Evolutionary conservation across 2,113 vertebrate genomes (phyloP).

Genomic region (Odocoileus hemionus): DNA sequence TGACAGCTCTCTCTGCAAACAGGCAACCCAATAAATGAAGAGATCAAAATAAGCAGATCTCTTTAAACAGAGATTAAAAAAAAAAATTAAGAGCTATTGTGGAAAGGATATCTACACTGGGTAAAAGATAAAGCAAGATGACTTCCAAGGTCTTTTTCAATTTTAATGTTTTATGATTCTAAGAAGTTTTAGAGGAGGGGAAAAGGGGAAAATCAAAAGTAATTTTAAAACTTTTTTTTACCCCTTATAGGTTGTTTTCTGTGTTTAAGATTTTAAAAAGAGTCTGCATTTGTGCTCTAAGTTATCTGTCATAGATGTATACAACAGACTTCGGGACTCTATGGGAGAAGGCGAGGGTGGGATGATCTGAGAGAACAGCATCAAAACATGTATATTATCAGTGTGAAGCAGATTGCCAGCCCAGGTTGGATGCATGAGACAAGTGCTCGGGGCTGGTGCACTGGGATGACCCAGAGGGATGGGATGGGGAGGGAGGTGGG

Average conservation of each 20-base stretch:
- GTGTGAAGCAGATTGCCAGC: too few species aligned
- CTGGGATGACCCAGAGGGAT: too few species aligned
- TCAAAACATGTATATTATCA: too few species aligned
- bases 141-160: conserved; percentile 15
- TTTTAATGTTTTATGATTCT: conserved; percentile 4
- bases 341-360: too few species aligned
- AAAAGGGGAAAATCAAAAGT: not conserved
- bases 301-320: not conserved
- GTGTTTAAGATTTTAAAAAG: not conserved
- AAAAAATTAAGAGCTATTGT: not conserved
- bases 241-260: not conserved
- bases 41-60: not conserved
- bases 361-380: too few species aligned
- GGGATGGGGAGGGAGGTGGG: too few species aligned
- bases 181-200: not conserved
- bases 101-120: not conserved
- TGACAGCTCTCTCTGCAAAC: not conserved
- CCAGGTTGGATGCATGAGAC: too few species aligned
- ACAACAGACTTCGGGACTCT: too few species aligned
- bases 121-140: not conserved
- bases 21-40: not conserved
- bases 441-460: too few species aligned
- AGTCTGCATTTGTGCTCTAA: not conserved
- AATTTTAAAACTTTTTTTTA: not conserved
- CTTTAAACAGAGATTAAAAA: not conserved